phyloP scores from a whole-genome alignment of 2,113 vertebrate genomes.

The Brachyhypopomus occidentalis region DNA sequence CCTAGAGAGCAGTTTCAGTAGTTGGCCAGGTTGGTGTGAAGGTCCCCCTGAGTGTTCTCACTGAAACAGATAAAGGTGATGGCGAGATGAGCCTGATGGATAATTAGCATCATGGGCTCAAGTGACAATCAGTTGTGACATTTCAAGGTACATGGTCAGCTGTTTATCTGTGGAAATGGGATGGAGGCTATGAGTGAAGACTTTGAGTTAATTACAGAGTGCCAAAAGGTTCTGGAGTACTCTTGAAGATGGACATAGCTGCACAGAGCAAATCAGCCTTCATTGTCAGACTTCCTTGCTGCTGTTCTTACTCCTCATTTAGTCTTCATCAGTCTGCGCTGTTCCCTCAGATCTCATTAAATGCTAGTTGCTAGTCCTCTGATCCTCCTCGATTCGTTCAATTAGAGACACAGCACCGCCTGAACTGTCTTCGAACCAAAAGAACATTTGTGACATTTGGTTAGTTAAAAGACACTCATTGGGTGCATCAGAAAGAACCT shows the following conservation, averaged over 20 bases:
- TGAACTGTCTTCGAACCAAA: conserved; percentile 4
- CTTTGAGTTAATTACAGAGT: conserved; percentile 18
- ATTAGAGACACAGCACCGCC: conserved; percentile 29
- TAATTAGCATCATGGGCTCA: conserved; percentile 11
- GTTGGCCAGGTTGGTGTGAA: conserved; percentile 6
- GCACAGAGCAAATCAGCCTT: conserved; percentile 1
- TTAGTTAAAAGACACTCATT: conserved; percentile 17
- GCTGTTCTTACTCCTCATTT: conserved; percentile 32
- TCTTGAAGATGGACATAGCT: conserved; percentile 24
- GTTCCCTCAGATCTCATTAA: conserved; percentile 33
- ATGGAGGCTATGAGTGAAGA: conserved; percentile 16
- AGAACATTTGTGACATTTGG: conserved; percentile 21
- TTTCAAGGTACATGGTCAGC: conserved; percentile 1
- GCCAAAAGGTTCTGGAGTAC: conserved; percentile 22
- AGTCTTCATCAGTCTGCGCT: conserved; percentile 15
- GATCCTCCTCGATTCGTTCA: conserved; percentile 14
- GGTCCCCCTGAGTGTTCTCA: conserved; percentile 34
- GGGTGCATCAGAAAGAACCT: neutral
- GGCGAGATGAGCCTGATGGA: neutral
- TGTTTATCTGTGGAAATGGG: conserved; percentile 35
- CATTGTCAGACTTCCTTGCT: neutral
- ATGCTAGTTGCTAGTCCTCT: conserved; percentile 15
- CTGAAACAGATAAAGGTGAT: conserved; percentile 1
- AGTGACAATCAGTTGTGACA: conserved; percentile 36
- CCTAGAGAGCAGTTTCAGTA: conserved; percentile 27